Evolutionary conservation across 2,797 vertebrate genomes (phyloP).

Genomic region (Rhinatrema bivittatum): DNA sequence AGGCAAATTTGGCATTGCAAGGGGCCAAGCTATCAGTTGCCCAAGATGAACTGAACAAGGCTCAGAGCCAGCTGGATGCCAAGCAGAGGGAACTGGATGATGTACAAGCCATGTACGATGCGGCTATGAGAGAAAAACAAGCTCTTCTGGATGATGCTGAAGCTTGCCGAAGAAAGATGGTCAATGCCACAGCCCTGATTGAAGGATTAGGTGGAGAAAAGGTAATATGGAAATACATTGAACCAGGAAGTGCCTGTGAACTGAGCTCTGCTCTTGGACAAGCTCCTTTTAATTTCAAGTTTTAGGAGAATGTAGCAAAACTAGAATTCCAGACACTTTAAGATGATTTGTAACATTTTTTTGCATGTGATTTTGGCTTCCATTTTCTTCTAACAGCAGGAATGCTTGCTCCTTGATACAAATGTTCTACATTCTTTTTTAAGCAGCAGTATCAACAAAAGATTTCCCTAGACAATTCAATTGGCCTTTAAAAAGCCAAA

Average conservation of each 20-base stretch:
- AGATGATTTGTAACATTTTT: no score
- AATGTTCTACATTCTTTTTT: no score
- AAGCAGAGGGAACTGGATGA: constrained; percentile 68
- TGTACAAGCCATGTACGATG: constrained; percentile 69
- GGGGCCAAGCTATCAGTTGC: constrained; percentile 63
- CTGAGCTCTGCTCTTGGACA: background rate
- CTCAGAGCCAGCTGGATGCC: constrained; percentile 66
- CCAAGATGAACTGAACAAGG: constrained; percentile 57
- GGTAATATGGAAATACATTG: constrained; percentile 31
- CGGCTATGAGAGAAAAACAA: constrained; percentile 70
- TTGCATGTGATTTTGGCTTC: no score
- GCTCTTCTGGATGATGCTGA: constrained; percentile 65
- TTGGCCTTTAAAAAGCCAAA: no score
- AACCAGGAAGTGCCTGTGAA: background rate
- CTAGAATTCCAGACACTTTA: no score
- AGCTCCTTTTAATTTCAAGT: no score
- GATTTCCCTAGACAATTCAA: no score
- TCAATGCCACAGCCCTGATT: constrained; percentile 68
- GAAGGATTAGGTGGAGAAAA: constrained; percentile 74
- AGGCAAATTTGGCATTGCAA: constrained; percentile 73
- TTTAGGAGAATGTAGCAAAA: no score
- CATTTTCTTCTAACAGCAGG: no score
- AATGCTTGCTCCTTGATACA: no score
- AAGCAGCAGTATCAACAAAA: no score
- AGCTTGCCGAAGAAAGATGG: constrained; percentile 67